phyloP scores from a whole-genome alignment of 2,888 invertebrate genomes.

The Helobdella robusta region DNA sequence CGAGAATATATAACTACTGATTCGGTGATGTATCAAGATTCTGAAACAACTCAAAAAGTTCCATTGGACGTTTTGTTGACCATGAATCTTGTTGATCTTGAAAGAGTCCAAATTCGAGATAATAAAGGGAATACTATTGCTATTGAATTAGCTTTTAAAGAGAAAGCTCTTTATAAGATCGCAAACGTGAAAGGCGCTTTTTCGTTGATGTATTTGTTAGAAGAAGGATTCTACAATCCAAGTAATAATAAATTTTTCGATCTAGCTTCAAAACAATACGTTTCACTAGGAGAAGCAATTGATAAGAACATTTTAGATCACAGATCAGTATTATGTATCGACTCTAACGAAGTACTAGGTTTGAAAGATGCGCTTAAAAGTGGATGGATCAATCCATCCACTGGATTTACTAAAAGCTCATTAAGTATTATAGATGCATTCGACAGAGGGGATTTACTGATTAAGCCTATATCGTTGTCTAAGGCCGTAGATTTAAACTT shows the following conservation, averaged over 20 bases:
- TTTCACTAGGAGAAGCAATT: slow-evolving; percentile 54
- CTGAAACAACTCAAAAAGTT: slow-evolving; percentile 47
- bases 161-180: slow-evolving; percentile 27
- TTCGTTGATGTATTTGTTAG: slow-evolving; percentile 50
- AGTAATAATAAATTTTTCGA: slow-evolving; percentile 60
- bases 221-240: slow-evolving; percentile 79
- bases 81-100: slow-evolving; percentile 68
- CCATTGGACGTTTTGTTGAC: slow-evolving; percentile 72
- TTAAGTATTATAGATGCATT: slow-evolving; percentile 75
- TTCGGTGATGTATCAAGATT: slow-evolving; percentile 29
- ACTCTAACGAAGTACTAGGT: slow-evolving; percentile 35
- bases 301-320: slow-evolving; percentile 32
- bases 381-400: slow-evolving; percentile 68
- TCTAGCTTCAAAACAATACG: slow-evolving; percentile 66
- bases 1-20: slow-evolving; percentile 29
- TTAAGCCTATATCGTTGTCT: slow-evolving; percentile 34
- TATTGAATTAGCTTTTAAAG: slow-evolving; percentile 29
- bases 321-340: slow-evolving; percentile 33
- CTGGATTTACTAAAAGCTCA: slow-evolving; percentile 54
- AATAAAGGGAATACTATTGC: slow-evolving; percentile 53
- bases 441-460: slow-evolving; percentile 44
- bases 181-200: slow-evolving; percentile 21
- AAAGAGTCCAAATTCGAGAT: slow-evolving; percentile 55
- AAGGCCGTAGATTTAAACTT: slow-evolving; percentile 36
- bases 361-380: slow-evolving; percentile 44